A percentile compares a stretch with the other conserved stretches of the same genome.
Conservation (phyloP, 2,888 invertebrate species). For the Lucinisca nassula region DNA sequence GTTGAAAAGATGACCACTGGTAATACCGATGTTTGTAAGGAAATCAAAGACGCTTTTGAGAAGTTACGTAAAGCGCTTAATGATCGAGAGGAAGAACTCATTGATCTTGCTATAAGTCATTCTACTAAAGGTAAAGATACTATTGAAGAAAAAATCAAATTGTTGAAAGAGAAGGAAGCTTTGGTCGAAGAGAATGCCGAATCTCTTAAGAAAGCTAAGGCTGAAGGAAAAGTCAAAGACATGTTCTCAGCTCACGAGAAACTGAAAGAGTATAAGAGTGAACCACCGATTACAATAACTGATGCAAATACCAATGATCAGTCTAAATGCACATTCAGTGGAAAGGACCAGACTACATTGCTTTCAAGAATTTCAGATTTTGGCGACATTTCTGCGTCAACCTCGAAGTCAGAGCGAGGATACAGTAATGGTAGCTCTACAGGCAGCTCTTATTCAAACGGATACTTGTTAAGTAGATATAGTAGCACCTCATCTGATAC, state of each 20-base stretch:
- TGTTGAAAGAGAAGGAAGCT: slow-evolving; percentile 58
- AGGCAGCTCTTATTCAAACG: background rate
- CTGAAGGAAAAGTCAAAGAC: slow-evolving; percentile 74
- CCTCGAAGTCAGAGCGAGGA: background rate
- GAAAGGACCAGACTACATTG: slow-evolving; percentile 73
- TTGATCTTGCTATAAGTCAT: slow-evolving; percentile 72
- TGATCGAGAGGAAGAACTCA: slow-evolving; percentile 78
- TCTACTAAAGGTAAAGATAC: slow-evolving; percentile 74
- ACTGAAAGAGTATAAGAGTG: slow-evolving; percentile 72
- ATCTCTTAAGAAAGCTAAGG: slow-evolving; percentile 70
- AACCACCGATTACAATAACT: slow-evolving; percentile 71
- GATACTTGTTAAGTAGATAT: background rate
- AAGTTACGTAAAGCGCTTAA: slow-evolving; percentile 74
- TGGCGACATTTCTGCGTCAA: slow-evolving; percentile 73
- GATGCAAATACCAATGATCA: slow-evolving; percentile 75
- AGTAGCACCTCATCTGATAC: background rate
- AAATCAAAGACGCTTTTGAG: slow-evolving; percentile 77
- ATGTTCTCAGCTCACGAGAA: slow-evolving; percentile 78
- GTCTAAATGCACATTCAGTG: slow-evolving; percentile 74
- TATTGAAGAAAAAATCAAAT: slow-evolving; percentile 71
- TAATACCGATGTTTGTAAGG: slow-evolving; percentile 69
- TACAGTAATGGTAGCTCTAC: background rate
- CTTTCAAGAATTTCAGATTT: slow-evolving; percentile 76
- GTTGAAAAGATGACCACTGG: slow-evolving; percentile 71
- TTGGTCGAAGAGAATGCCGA: slow-evolving; percentile 68